Evolutionary conservation across 1,140 invertebrate genomes (phyloP).

Genomic region (Delia radicum): DNA sequence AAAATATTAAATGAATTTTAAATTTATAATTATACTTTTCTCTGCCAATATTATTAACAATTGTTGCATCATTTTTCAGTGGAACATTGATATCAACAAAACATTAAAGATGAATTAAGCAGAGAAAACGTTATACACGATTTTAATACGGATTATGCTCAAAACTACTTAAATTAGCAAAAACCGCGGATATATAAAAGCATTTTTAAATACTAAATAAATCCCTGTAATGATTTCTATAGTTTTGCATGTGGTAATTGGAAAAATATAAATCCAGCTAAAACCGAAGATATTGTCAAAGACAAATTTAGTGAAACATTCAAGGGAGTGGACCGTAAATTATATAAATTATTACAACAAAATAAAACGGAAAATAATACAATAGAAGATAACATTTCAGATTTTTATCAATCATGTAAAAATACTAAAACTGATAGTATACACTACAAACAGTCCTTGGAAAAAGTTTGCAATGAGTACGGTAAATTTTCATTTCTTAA

Average conservation of each 20-base stretch:
- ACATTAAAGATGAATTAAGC: too few relatives aligned
- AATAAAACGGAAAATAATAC: slow-evolving; percentile 6
- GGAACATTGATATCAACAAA: not conserved
- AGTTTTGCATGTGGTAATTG: slow-evolving; percentile 68
- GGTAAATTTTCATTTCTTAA: slow-evolving; percentile 48
- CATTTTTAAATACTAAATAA: slow-evolving; percentile 56
- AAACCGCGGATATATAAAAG: slow-evolving; percentile 42
- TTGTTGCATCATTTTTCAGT: not conserved
- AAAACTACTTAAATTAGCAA: slow-evolving; percentile 36
- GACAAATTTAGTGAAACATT: slow-evolving; percentile 38
- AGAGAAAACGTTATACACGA: slow-evolving; percentile 27
- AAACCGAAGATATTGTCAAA: slow-evolving; percentile 35
- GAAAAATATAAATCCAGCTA: slow-evolving; percentile 53
- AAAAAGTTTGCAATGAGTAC: slow-evolving; percentile 36
- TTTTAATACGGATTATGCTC: slow-evolving; percentile 35
- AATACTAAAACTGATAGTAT: slow-evolving; percentile 31
- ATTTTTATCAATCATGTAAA: slow-evolving; percentile 40
- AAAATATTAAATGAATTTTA: not conserved
- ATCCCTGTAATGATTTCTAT: slow-evolving; percentile 67
- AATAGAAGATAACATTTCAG: slow-evolving; percentile 38
- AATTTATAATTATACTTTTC: not conserved
- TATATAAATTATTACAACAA: slow-evolving; percentile 32
- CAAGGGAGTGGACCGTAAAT: slow-evolving; percentile 36
- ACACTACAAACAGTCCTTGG: slow-evolving; percentile 34
- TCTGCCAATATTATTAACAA: too few relatives aligned